These are phyloP conservation scores for Mesocentrotus franciscanus DNA, from an alignment of 53 echinoderm and acorn worm species.

Conservation along the genomic window DNA sequence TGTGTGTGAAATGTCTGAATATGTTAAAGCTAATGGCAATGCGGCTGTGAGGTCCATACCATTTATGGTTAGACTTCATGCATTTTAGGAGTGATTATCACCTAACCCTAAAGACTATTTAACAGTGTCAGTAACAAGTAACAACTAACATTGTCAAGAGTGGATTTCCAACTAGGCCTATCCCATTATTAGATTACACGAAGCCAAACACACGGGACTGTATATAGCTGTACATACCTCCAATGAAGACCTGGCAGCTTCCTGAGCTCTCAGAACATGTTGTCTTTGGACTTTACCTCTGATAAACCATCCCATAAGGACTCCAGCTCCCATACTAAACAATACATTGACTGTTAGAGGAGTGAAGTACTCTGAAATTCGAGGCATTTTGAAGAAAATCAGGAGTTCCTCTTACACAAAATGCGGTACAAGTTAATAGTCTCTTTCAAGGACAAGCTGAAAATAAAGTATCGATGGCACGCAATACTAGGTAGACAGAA, in stretches of 20 bases:
- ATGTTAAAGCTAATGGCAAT: too few relatives aligned
- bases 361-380: slow-evolving; percentile 77
- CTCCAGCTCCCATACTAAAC: slow-evolving; percentile 91
- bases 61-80: too few relatives aligned
- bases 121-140: too few relatives aligned
- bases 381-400: slow-evolving; percentile 68
- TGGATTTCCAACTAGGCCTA: too few relatives aligned
- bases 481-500: too few relatives aligned
- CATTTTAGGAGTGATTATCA: too few relatives aligned
- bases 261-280: slow-evolving; percentile 67
- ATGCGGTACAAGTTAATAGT: neutral
- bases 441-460: neutral
- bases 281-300: slow-evolving; percentile 85
- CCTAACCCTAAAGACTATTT: too few relatives aligned
- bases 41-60: too few relatives aligned
- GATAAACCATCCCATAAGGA: slow-evolving; percentile 87
- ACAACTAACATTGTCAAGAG: too few relatives aligned
- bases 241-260: slow-evolving; percentile 58
- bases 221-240: slow-evolving; percentile 11
- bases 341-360: slow-evolving; percentile 88
- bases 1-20: too few relatives aligned
- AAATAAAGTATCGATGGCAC: too few relatives aligned
- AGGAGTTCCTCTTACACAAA: neutral
- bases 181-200: too few relatives aligned
- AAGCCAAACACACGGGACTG: slow-evolving; percentile 1